Evolutionary conservation across 2,888 invertebrate species (phyloP), one percentile per base, ranked within the genome.

Genomic region (Nomada ferruginata): DNA sequence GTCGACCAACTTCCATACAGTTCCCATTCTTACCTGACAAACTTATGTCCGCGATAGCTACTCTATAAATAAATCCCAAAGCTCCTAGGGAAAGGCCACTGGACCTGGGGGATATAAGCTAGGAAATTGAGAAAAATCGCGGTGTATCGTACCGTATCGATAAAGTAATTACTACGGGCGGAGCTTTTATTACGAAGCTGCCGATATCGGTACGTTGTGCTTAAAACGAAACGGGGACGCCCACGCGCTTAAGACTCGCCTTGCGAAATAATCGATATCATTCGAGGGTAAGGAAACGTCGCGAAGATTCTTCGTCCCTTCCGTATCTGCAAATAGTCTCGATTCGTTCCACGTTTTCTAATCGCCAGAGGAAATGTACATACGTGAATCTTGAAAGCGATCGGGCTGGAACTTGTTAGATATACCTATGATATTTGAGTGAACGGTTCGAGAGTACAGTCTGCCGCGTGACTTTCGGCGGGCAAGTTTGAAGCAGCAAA

Each of bases 51-150:
- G 89, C 91, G 85, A 92, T 90, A 90, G 91, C 89, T 83, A 83
- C 85, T 91, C 88, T 82, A 90, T 91, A 92, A 92, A 92, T 92
- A 92, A 92, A 90, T 90, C 90, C 88, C 75, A 78, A 65, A 57
- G 75, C 76, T 75, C 72, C 77, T 68, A 68, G 13, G 75, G 70
- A 68, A 70, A 77, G 83, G 57, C 85, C 82, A 60, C 65, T 74
- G 78, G 81, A 72, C 87, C 76, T 82, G 69, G 79, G 76, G 82
- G 81, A 76, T 85, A 83, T 82, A 83, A 71, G 69, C 73, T 80
- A 80, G 85, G 89, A 90, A 92, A 92, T 90, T 87, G 90, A 92
- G 92, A 93, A 92, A 92, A 92, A 93, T 92, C 88, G 89, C 44
- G 71, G 74, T 79, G 83, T 85, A 83, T 87, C 87, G 79, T 76